phyloP scores from a whole-genome alignment of 2,888 invertebrate genomes.

The Tenodera sinensis region DNA sequence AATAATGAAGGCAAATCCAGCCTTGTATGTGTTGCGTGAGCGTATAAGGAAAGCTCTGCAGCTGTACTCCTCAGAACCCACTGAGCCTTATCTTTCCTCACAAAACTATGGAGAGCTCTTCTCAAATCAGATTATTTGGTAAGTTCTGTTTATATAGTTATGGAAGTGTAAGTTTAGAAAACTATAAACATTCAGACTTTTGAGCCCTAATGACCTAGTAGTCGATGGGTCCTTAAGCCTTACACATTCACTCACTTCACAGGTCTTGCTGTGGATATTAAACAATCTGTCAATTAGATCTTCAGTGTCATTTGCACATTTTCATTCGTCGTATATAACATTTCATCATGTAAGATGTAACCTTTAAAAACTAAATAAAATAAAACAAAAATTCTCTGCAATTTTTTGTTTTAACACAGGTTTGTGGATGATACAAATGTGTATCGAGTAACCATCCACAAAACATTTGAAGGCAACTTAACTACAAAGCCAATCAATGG shows the following conservation, averaged over 20 bases:
- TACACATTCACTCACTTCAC: too few relatives aligned
- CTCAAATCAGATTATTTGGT: conserved; percentile 99
- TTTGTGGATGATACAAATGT: conserved; percentile 99
- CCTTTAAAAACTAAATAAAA: too few relatives aligned
- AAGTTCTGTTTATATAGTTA: conserved; percentile 34
- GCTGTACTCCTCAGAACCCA: conserved; percentile 97
- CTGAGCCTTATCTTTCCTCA: conserved; percentile 97
- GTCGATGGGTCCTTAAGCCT: too few relatives aligned
- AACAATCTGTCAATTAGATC: too few relatives aligned
- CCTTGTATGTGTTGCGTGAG: conserved; percentile 93
- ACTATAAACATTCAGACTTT: too few relatives aligned
- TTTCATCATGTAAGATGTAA: too few relatives aligned
- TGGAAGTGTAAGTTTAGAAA: neutral
- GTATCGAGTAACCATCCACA: conserved; percentile 98
- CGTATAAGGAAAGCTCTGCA: conserved; percentile 98
- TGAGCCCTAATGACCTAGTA: too few relatives aligned
- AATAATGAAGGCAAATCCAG: conserved; percentile 99
- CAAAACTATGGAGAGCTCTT: conserved; percentile 99
- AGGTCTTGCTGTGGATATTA: too few relatives aligned
- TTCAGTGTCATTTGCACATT: too few relatives aligned
- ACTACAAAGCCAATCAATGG: conserved; percentile 99
- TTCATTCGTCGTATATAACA: too few relatives aligned
- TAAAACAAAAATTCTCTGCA: too few relatives aligned
- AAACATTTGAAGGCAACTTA: conserved; percentile 98
- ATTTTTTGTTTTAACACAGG: conserved; percentile 41